Evolutionary conservation across 1,140 invertebrate species (phyloP).

Genomic region (Psilanteris sp.): DNA sequence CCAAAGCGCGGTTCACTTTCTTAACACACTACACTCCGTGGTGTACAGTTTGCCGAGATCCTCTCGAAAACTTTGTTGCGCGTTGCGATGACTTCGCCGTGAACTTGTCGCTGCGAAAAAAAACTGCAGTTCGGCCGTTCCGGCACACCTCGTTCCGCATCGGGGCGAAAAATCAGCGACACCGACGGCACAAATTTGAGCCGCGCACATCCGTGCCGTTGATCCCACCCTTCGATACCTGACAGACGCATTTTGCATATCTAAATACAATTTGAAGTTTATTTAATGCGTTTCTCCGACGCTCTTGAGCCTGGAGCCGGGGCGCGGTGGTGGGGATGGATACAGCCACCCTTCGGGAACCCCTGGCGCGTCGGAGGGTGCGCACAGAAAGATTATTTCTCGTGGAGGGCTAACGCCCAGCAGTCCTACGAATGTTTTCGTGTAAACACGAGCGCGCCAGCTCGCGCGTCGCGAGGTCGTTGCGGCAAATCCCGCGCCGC

Average conservation of each 20-base stretch:
- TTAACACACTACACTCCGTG: slow-evolving; percentile 9
- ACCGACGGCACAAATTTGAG: no score
- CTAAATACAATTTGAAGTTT: slow-evolving; percentile 54
- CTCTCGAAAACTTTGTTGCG: slow-evolving; percentile 18
- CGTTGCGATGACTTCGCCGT: no score
- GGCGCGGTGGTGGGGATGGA: slow-evolving; percentile 30
- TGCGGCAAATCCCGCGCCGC: slow-evolving; percentile 33
- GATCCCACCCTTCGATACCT: background rate
- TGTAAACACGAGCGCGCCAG: slow-evolving; percentile 50
- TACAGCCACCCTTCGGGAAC: slow-evolving; percentile 47
- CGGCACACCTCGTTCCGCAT: background rate
- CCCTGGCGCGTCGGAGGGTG: slow-evolving; percentile 66
- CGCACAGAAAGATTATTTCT: slow-evolving; percentile 66
- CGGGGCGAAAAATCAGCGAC: background rate
- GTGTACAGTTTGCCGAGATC: slow-evolving; percentile 2
- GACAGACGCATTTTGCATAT: slow-evolving; percentile 42
- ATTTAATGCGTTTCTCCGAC: slow-evolving; percentile 43
- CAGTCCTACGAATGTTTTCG: slow-evolving; percentile 80
- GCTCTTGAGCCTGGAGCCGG: slow-evolving; percentile 48
- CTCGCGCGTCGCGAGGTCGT: slow-evolving; percentile 32
- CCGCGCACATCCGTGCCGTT: no score
- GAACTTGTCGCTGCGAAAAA: no score
- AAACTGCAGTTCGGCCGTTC: no score
- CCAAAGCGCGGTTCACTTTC: slow-evolving; percentile 36
- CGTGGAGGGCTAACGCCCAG: slow-evolving; percentile 74